These are phyloP conservation scores for Mus spicilegus DNA, from an alignment of 2,113 vertebrate species.

Conservation along the genomic window DNA sequence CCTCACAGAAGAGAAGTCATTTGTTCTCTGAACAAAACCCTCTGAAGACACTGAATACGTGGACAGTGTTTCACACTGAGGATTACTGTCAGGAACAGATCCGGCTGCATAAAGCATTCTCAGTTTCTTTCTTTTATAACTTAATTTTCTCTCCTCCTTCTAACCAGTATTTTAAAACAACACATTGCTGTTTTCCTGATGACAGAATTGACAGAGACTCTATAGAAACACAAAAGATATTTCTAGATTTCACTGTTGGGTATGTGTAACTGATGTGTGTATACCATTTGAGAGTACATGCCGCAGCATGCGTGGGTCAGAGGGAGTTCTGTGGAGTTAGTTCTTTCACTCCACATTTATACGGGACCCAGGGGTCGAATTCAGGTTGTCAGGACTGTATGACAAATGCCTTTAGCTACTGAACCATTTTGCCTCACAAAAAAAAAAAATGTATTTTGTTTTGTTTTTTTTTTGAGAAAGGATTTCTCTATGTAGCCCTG, in stretches of 20 bases:
- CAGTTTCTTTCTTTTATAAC: neutral
- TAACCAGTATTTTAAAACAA: neutral
- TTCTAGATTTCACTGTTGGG: too few relatives aligned
- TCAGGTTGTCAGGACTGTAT: neutral
- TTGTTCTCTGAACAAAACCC: constrained; percentile 43
- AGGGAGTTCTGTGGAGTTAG: too few relatives aligned
- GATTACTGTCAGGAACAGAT: constrained; percentile 45
- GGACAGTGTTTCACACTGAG: constrained; percentile 40
- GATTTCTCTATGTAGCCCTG: neutral
- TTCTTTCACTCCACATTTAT: neutral
- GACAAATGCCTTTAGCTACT: neutral
- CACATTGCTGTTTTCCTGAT: constrained; percentile 27
- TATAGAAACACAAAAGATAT: neutral
- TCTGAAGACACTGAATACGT: constrained; percentile 5
- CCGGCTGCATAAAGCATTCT: neutral
- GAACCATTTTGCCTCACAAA: neutral
- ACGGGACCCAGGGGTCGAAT: neutral
- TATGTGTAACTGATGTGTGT: neutral
- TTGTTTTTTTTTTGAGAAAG: neutral
- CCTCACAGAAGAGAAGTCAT: constrained; percentile 5
- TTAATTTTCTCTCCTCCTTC: neutral
- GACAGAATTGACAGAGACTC: constrained; percentile 12
- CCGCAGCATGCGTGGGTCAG: neutral
- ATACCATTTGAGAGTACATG: neutral
- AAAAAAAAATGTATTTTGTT: neutral